phyloP scores from a whole-genome alignment of 2,888 invertebrate genomes.

The Meliscaeva auricollis region DNA sequence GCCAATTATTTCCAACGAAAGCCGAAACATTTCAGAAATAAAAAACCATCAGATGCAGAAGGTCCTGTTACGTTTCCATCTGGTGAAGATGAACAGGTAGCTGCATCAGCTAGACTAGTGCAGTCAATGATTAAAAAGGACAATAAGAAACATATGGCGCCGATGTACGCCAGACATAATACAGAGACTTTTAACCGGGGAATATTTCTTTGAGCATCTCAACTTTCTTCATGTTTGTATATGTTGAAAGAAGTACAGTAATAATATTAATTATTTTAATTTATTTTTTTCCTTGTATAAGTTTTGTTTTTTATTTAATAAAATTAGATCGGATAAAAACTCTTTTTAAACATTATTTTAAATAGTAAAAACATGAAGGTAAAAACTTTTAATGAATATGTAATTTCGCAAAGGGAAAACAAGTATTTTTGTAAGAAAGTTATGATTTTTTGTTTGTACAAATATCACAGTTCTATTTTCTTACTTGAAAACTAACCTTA shows the following conservation, averaged over 20 bases:
- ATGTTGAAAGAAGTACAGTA: neutral
- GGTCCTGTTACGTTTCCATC: slow-evolving; percentile 77
- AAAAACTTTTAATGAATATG: too few relatives aligned
- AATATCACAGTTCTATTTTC: too few relatives aligned
- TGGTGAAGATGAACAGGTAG: slow-evolving; percentile 78
- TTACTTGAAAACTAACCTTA: too few relatives aligned
- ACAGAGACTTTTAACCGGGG: slow-evolving; percentile 70
- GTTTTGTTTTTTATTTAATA: too few relatives aligned
- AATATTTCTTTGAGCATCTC: slow-evolving; percentile 5
- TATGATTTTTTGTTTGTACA: too few relatives aligned
- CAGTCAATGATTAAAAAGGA: slow-evolving; percentile 82
- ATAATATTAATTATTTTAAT: slow-evolving; percentile 6
- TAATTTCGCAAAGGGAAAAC: too few relatives aligned
- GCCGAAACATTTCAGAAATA: slow-evolving; percentile 79
- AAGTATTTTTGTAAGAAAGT: too few relatives aligned
- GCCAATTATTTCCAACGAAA: slow-evolving; percentile 81
- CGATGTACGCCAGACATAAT: slow-evolving; percentile 81
- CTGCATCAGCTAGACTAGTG: slow-evolving; percentile 81
- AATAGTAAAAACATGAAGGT: too few relatives aligned
- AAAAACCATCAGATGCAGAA: slow-evolving; percentile 29
- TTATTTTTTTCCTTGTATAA: slow-evolving; percentile 21
- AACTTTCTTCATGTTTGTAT: neutral
- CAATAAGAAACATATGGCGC: slow-evolving; percentile 80
- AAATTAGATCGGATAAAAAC: too few relatives aligned
- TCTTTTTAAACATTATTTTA: too few relatives aligned